Evolutionary conservation across 2,113 vertebrate species (phyloP).

Genomic region (Nicator chloris): DNA sequence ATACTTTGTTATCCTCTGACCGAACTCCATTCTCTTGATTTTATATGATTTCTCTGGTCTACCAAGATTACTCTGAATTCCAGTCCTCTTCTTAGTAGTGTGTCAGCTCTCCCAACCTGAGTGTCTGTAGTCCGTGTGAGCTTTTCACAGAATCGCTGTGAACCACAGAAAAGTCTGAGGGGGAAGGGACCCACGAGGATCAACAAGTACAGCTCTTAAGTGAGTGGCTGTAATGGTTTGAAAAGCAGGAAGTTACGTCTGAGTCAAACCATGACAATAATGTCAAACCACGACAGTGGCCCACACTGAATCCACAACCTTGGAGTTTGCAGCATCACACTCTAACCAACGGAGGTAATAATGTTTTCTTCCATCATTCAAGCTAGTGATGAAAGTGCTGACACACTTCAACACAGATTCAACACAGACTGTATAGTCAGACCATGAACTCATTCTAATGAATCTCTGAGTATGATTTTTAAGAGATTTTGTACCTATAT

Average conservation of each 20-base stretch:
- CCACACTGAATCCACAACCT: fast-evolving
- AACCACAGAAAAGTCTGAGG: not conserved
- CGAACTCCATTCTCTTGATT: not conserved
- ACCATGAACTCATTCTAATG: not conserved
- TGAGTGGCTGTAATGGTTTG: too few species aligned
- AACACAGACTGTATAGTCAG: not conserved
- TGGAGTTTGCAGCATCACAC: too few species aligned
- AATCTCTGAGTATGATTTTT: not conserved
- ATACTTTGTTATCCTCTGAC: not conserved
- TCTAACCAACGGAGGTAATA: not conserved
- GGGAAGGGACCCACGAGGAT: not conserved
- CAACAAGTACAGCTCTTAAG: not conserved
- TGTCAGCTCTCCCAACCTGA: not conserved
- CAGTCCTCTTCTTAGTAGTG: not conserved
- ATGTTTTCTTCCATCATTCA: not conserved
- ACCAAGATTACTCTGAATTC: not conserved
- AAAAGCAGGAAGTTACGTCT: too few species aligned
- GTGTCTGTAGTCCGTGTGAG: not conserved
- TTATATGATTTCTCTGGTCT: not conserved
- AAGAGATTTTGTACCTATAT: not conserved
- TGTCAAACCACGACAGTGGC: too few species aligned
- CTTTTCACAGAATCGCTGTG: not conserved
- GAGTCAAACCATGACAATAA: too few species aligned
- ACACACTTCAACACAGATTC: not conserved
- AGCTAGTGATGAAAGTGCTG: not conserved